These are phyloP conservation scores for Pongo pygmaeus DNA, from an alignment of 2,113 vertebrate genomes.

Conservation along the genomic window DNA sequence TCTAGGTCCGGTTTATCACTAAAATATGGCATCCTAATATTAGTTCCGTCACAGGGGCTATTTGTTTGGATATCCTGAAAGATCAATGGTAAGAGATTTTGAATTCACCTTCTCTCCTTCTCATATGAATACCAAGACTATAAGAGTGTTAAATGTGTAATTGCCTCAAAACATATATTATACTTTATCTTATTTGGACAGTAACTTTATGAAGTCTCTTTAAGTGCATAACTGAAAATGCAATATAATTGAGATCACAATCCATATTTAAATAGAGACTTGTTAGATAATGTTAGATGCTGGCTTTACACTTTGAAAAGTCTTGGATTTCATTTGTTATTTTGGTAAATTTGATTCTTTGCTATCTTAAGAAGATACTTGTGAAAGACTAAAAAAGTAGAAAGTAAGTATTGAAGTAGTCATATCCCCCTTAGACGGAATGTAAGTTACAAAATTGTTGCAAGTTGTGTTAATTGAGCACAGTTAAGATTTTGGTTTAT, in stretches of 20 bases:
- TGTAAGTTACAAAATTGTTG: not conserved
- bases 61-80: conserved; percentile 99
- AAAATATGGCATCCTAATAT: conserved; percentile 99
- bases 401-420: conserved; percentile 22
- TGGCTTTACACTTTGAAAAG: conserved; percentile 40
- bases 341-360: conserved; percentile 40
- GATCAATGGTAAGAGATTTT: conserved; percentile 96
- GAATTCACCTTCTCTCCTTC: conserved; percentile 37
- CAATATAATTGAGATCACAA: not conserved
- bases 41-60: conserved; percentile 99
- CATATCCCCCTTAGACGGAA: not conserved
- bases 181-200: conserved; percentile 1
- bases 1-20: conserved; percentile 98
- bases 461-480: conserved; percentile 1
- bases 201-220: not conserved
- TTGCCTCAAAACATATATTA: conserved; percentile 6
- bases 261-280: not conserved
- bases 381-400: not conserved
- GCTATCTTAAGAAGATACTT: conserved; percentile 18
- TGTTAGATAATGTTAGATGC: not conserved
- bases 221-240: conserved; percentile 13
- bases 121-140: conserved; percentile 38
- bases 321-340: conserved; percentile 41
- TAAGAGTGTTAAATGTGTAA: not conserved
- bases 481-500: not conserved